These are phyloP conservation scores for Brachionichthys hirsutus DNA, from an alignment of 2,113 vertebrate genomes.

Conservation along the genomic window DNA sequence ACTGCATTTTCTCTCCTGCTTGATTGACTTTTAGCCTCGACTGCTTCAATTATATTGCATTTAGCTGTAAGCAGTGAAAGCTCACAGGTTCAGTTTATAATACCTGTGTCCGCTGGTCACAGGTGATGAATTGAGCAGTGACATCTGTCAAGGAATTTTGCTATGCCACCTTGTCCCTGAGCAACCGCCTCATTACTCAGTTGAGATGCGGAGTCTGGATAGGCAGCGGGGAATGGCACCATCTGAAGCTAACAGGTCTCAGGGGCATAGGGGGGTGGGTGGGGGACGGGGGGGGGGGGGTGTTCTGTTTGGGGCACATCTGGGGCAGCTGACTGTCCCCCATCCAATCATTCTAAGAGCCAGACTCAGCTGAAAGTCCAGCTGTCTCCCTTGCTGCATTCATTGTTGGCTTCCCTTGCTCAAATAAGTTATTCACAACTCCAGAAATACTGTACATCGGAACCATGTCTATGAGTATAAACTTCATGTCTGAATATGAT, in stretches of 20 bases:
- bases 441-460: too few relatives aligned
- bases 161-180: slow-evolving; percentile 21
- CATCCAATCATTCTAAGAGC: slow-evolving; percentile 27
- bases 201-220: slow-evolving; percentile 28
- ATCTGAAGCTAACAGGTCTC: slow-evolving; percentile 56
- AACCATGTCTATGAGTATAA: too few relatives aligned
- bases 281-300: slow-evolving; percentile 6
- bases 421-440: slow-evolving; percentile 10
- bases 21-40: too few relatives aligned
- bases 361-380: slow-evolving; percentile 57
- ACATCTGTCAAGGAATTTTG: slow-evolving; percentile 16
- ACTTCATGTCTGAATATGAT: too few relatives aligned
- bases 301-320: slow-evolving; percentile 49
- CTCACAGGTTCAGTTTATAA: too few relatives aligned
- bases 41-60: too few relatives aligned
- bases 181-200: slow-evolving; percentile 44
- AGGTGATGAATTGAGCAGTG: slow-evolving; percentile 39
- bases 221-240: slow-evolving; percentile 31
- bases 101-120: slow-evolving; percentile 41
- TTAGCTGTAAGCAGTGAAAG: too few relatives aligned
- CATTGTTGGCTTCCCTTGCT: slow-evolving; percentile 2
- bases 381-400: slow-evolving; percentile 42
- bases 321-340: slow-evolving; percentile 53
- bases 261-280: slow-evolving; percentile 25
- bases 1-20: too few relatives aligned